These are phyloP conservation scores for Xyliphius kryptos DNA, from an alignment of 2,113 vertebrate species.

Conservation along the genomic window DNA sequence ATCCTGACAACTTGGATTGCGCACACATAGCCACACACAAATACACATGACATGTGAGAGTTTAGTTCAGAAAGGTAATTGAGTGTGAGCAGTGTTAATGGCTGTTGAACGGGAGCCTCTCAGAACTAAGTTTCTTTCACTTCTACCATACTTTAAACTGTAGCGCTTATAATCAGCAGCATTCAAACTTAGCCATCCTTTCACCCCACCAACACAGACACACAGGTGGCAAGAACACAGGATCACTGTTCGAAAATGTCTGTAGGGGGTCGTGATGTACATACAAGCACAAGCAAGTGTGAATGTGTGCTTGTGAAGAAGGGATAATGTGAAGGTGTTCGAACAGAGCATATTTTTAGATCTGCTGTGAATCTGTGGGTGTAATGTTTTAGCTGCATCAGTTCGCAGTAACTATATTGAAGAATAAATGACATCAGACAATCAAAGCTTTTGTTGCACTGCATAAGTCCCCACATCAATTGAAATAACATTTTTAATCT, in stretches of 20 bases:
- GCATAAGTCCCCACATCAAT: too few species aligned
- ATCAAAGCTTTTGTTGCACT: not conserved
- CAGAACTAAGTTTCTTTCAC: constrained; percentile 2
- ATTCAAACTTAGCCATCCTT: not conserved
- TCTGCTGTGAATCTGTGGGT: constrained; percentile 20
- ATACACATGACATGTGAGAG: not conserved
- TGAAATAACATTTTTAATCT: too few species aligned
- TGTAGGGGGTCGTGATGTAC: not conserved
- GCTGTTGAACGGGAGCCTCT: not conserved
- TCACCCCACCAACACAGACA: constrained; percentile 8
- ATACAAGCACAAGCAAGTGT: not conserved
- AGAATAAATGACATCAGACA: not conserved
- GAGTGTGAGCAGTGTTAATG: constrained; percentile 1
- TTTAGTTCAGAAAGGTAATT: constrained; percentile 6
- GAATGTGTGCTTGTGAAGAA: constrained; percentile 15
- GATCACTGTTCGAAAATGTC: constrained; percentile 1
- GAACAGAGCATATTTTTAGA: constrained; percentile 31
- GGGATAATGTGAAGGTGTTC: not conserved
- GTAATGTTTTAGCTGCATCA: constrained; percentile 7
- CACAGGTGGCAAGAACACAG: not conserved
- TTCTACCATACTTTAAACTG: constrained; percentile 11
- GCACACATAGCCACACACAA: constrained; percentile 3
- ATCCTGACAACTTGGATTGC: constrained; percentile 19
- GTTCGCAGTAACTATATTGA: not conserved
- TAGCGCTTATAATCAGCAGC: constrained; percentile 5